Base-by-base conservation (phyloP, 2,888 invertebrate genomes). In the Tromatobia lineatoria region DNA sequence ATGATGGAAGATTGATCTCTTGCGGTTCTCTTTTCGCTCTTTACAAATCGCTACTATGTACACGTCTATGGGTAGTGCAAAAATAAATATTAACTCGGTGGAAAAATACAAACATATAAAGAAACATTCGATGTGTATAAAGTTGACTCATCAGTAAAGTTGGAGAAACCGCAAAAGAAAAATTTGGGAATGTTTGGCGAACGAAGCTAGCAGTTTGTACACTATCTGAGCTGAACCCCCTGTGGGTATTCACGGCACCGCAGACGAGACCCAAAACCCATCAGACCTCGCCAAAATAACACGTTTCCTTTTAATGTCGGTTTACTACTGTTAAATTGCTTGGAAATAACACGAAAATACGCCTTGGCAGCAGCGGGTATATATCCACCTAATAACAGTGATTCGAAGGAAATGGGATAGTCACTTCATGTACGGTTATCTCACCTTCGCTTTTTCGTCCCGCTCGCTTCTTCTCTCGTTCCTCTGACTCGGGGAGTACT, bases 301-400 rank as follows among this genome's bases (percentile, higher is more conserved):
- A 91, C 89, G 90, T 91, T 91, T 83, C 87, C 87, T 88, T 91
- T 89, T 91, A 91, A 92, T 92, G 92, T 91, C 89, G 89, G 89
- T 90, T 91, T 91, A 93, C 92, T 90, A 92, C 92, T 91, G 92
- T 93, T 91, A 93, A 92, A 93, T 92, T 91, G 90, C 89, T 85
- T 87, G 80, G 88, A 87, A 90, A 91, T 93, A 92, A 91, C 86
- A 89, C 59, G 59, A 91, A 89, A 89, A 89, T 88, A 88, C 88
- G 89, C 86, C 85, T 80, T 66, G 18, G 70, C 29, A 38, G 70
- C 11, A 38, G 20, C 47, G 38, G 23, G 3, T 52, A 70, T 54
- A 23, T 38, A 13, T n/a, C 45, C 54, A 15, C 29, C 45, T 91
- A 91, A 91, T 90, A 89, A 91, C 85, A 87, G 89, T 90, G 87